phyloP scores from a whole-genome alignment of 2,888 invertebrate genomes.

The Drosophila longiperda region DNA sequence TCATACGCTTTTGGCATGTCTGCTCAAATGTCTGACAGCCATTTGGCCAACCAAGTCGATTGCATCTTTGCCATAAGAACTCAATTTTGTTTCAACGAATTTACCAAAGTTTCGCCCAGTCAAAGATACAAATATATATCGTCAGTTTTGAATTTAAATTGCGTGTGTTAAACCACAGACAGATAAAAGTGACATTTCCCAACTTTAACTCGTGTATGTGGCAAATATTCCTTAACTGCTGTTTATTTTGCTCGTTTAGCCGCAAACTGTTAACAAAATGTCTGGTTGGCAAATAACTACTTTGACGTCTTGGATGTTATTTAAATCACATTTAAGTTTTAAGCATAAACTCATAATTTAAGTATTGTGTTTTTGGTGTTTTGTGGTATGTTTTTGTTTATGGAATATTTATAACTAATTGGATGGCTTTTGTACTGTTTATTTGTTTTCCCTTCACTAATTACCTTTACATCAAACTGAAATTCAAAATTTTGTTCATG shows the following conservation, averaged over 20 bases:
- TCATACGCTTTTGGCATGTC: slow-evolving; percentile 1
- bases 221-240: slow-evolving; percentile 6
- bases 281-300: slow-evolving; percentile 23
- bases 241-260: slow-evolving; percentile 2
- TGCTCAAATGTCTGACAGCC: slow-evolving; percentile 9
- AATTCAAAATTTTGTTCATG: slow-evolving; percentile 56
- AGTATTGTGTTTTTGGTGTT: slow-evolving; percentile 33
- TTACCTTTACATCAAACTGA: slow-evolving; percentile 11
- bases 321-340: slow-evolving; percentile 45
- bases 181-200: slow-evolving; percentile 9
- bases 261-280: slow-evolving; percentile 13
- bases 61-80: slow-evolving; percentile 25
- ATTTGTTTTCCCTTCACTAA: slow-evolving; percentile 12
- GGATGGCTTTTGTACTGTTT: slow-evolving; percentile 52
- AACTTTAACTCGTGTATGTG: slow-evolving; percentile 19
- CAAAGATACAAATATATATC: slow-evolving; percentile 21
- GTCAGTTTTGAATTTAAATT: slow-evolving; percentile 27
- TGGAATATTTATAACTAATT: slow-evolving; percentile 34
- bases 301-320: slow-evolving; percentile 30
- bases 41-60: slow-evolving; percentile 29
- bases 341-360: slow-evolving; percentile 25
- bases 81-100: slow-evolving; percentile 53
- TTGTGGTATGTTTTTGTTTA: slow-evolving; percentile 8
- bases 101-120: slow-evolving; percentile 46
- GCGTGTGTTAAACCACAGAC: slow-evolving; percentile 33